Evolutionary conservation across 2,113 vertebrate genomes (phyloP).

Genomic region (Spermophilus dauricus): DNA sequence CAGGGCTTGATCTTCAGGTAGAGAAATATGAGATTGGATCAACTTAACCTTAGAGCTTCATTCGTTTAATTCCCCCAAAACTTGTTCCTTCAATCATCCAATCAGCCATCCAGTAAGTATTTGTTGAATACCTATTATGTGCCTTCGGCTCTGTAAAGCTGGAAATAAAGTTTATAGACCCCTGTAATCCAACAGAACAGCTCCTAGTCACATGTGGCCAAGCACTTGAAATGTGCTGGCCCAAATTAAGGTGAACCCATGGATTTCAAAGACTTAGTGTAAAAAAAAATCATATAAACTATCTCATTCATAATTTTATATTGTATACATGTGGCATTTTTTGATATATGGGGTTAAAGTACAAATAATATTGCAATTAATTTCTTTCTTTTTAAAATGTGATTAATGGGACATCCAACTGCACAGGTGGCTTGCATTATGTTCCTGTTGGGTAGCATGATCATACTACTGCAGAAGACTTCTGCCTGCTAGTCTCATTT

Average conservation of each 20-base stretch:
- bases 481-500: not conserved
- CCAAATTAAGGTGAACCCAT: not conserved
- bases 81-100: not conserved
- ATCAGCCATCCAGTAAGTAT: not conserved
- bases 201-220: not conserved
- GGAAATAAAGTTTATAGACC: not conserved
- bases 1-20: conserved; percentile 20
- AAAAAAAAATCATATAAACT: not conserved
- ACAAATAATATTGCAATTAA: conserved; percentile 13
- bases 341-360: not conserved
- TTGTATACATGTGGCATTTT: not conserved
- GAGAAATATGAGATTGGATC: not conserved
- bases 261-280: conserved; percentile 50
- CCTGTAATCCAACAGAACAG: not conserved
- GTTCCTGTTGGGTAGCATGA: not conserved
- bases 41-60: not conserved
- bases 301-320: not conserved
- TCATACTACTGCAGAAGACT: not conserved
- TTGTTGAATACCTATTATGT: not conserved
- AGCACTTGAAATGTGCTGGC: not conserved
- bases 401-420: conserved; percentile 3
- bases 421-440: not conserved
- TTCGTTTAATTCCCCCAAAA: not conserved
- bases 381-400: not conserved
- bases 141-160: not conserved